These are phyloP conservation scores for Sthenelais limicola DNA, from an alignment of 2,888 invertebrate species.

Conservation along the genomic window DNA sequence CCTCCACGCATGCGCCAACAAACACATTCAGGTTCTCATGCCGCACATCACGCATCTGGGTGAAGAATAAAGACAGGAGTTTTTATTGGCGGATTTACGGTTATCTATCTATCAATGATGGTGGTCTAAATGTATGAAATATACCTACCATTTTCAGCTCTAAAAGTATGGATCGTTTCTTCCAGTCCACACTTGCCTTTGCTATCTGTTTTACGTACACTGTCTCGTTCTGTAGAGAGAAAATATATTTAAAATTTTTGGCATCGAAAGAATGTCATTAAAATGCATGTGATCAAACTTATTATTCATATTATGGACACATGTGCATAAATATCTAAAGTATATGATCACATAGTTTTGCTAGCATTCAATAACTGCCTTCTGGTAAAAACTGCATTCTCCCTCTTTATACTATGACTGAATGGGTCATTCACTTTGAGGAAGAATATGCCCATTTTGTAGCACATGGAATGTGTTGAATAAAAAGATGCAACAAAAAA, in stretches of 20 bases:
- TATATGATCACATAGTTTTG: too few species aligned
- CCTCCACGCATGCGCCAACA: conserved; percentile 34
- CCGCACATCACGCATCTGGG: conserved; percentile 20
- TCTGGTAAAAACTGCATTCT: too few species aligned
- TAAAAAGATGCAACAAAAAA: too few species aligned
- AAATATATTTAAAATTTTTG: neutral
- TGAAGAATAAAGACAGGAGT: neutral
- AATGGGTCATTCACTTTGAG: too few species aligned
- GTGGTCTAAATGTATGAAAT: too few species aligned
- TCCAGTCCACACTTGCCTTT: conserved; percentile 12
- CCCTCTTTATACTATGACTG: too few species aligned
- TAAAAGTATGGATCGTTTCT: conserved; percentile 8
- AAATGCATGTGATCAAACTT: neutral
- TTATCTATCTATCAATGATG: neutral
- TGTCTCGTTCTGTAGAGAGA: conserved; percentile 11
- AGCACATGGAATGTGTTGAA: too few species aligned
- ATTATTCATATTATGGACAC: neutral
- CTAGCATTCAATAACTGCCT: too few species aligned
- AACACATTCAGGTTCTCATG: conserved; percentile 35
- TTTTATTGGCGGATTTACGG: neutral
- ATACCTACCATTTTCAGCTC: conserved; percentile 19
- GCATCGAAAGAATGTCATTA: neutral
- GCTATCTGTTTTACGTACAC: conserved; percentile 7
- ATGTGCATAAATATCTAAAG: neutral
- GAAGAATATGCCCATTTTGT: too few species aligned